Percentiles rank a stretch among this genome's conserved stretches.
Conservation (phyloP, 2,888 invertebrate species). For the Euplexia lucipara region DNA sequence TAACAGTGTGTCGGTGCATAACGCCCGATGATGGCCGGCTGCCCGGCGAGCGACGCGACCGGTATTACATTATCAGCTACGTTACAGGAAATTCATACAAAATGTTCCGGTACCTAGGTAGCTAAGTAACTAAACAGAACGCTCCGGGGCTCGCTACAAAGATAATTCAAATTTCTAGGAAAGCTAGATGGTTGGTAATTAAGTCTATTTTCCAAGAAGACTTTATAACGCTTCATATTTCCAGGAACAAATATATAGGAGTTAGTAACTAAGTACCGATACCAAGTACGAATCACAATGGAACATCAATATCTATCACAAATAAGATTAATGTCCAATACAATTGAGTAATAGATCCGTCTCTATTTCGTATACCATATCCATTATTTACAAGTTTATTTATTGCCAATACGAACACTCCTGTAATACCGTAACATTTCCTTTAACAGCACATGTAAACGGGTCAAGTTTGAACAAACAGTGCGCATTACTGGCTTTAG, state of each 20-base stretch:
- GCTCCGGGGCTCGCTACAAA: conserved; percentile 23
- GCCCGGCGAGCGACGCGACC: conserved; percentile 57
- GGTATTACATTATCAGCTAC: conserved; percentile 68
- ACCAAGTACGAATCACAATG: neutral
- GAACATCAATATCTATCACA: neutral
- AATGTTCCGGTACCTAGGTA: conserved; percentile 54
- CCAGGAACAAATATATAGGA: neutral
- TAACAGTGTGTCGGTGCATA: conserved; percentile 61
- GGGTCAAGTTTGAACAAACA: conserved; percentile 51
- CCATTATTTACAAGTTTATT: conserved; percentile 10
- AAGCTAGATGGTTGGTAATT: conserved; percentile 27
- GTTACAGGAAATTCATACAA: conserved; percentile 33
- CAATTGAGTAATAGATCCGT: neutral
- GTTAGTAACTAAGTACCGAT: neutral
- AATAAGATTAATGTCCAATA: conserved; percentile 17
- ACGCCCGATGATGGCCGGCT: conserved; percentile 64
- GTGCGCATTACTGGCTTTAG: conserved; percentile 55
- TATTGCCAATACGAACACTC: neutral
- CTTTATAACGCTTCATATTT: conserved; percentile 10
- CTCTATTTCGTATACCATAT: neutral
- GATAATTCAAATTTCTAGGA: conserved; percentile 34
- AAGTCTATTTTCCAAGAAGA: conserved; percentile 26
- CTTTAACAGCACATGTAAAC: conserved; percentile 15
- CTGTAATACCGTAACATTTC: neutral
- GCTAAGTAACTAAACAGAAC: conserved; percentile 35